These are phyloP conservation scores for Silvanus unidentatus DNA, from an alignment of 2,888 invertebrate species.

Conservation along the genomic window DNA sequence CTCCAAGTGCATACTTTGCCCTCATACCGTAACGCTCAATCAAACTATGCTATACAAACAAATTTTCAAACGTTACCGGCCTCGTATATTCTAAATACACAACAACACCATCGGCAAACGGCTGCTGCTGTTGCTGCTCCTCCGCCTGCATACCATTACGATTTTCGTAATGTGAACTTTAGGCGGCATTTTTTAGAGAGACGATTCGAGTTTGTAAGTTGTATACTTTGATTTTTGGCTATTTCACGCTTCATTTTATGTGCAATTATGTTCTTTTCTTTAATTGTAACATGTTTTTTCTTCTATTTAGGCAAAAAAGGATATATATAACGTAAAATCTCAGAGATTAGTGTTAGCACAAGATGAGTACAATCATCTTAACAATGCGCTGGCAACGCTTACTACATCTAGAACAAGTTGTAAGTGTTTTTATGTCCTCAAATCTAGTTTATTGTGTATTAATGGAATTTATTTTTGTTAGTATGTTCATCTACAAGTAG, in stretches of 20 bases:
- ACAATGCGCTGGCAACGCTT: conserved; percentile 75
- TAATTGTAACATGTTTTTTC: conserved; percentile 10
- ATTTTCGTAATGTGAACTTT: neutral
- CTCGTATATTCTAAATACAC: conserved; percentile 26
- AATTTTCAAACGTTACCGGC: conserved; percentile 38
- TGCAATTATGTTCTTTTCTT: neutral
- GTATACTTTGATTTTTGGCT: neutral
- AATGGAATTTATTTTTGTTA: conserved; percentile 39
- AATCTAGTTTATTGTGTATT: conserved; percentile 5
- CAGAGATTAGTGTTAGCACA: conserved; percentile 89
- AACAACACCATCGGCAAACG: neutral
- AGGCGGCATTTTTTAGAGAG: neutral
- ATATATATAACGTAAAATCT: conserved; percentile 93
- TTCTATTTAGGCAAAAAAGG: conserved; percentile 82
- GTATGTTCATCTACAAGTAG: conserved; percentile 86
- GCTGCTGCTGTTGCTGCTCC: neutral
- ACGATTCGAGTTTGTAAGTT: neutral
- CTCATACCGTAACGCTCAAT: conserved; percentile 2
- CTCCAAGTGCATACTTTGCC: conserved; percentile 15
- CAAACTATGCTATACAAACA: conserved; percentile 11
- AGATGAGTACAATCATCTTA: conserved; percentile 92
- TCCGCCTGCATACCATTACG: neutral
- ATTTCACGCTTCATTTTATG: neutral
- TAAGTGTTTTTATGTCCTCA: conserved; percentile 56
- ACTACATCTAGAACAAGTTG: conserved; percentile 87